Base-by-base conservation (phyloP, 2,888 invertebrate species). In the Polydrusus cervinus region DNA sequence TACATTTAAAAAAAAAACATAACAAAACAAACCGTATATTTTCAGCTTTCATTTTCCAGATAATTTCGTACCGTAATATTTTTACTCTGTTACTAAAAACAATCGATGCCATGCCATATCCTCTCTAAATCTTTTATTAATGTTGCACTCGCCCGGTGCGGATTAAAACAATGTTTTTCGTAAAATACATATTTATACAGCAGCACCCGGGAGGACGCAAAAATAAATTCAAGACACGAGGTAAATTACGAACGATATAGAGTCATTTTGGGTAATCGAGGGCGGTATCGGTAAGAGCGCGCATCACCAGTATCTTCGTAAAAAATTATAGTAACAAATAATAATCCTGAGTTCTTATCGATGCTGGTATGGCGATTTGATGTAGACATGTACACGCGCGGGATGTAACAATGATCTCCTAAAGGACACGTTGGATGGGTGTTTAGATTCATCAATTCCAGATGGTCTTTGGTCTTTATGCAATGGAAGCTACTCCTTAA, bases 101-200 rank as follows among this genome's bases (percentile, higher is more conserved):
- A 47, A 55, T 55, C 18, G 55, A 55, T 55, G 10, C 11, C 55
- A n/a, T n/a, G 18, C 30, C 25, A 30, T 55, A 30, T 55, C 25
- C 30, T 55, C 25, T 55, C 30, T 14, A 62, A 62, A 62, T 62
- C 40, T 62, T 62, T 62, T 62, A 62, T 62, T 62, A 62, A 51
- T 53, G 51, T 51, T 51, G 49, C 66, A 66, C n/a, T 38, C 16
- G 66, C 49, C 14, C 53, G 14, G 40, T 20, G 43, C 18, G 45
- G 57, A 68, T 68, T 68, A 68, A 57, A 45, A 55, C 40, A 30
- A 55, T 57, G 55, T 68, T 68, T 55, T 68, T 57, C 55, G 68
- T 38, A 30, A 57, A 68, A 57, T 57, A 68, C 68, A 68, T 68
- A 68, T 68, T 68, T 68, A 57, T 57, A 68, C 45, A 65, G 57